Base-by-base conservation (phyloP, 2,888 invertebrate species). In the Aelia acuminata region DNA sequence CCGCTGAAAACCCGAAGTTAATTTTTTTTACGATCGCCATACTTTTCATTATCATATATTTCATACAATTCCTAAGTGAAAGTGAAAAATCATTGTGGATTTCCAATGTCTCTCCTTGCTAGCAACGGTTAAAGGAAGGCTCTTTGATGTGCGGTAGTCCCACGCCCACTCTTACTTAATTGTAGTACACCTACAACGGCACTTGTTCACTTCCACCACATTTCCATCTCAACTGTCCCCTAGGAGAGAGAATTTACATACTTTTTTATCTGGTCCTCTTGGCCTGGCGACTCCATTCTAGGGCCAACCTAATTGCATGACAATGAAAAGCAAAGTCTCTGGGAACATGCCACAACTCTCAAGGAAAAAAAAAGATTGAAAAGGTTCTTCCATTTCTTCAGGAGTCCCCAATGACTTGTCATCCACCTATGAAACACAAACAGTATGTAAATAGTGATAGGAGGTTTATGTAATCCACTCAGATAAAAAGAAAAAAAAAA, bases 221-320 rank as follows among this genome's bases (percentile, higher is more conserved):
- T 80, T 80, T 80, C 80, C 80, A 80, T 80, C 80, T 80, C 80
- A 80, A 80, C 80, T 80, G 80, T 80, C 80, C 80, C 43, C 43
- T 47, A 47, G 43, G 63, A 39, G 43, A 47, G 11, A n/a, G 18
- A 80, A 80, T 80, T 80, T 80, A 80, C 80, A 80, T 80, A 80
- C n/a, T 80, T 80, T 80, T 80, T 80, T 80, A 80, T 43, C 43
- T 43, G 15, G n/a, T 13, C 43, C 43, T 43, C 43, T 80, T 80
- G 80, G 43, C 10, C 43, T 5, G 80, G 43, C 80, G 80, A 80
- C 80, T 80, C 80, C 80, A 80, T 80, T 80, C 80, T 80, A 80
- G 80, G 80, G 43, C 43, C 80, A 47, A 47, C 80, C 80, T 80
- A n/a, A 80, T 80, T 80, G 80, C 43, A 80, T 80, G 80, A 80